Base-by-base conservation (phyloP, 1,140 invertebrate species). In the Hylyphantes graminicola region DNA sequence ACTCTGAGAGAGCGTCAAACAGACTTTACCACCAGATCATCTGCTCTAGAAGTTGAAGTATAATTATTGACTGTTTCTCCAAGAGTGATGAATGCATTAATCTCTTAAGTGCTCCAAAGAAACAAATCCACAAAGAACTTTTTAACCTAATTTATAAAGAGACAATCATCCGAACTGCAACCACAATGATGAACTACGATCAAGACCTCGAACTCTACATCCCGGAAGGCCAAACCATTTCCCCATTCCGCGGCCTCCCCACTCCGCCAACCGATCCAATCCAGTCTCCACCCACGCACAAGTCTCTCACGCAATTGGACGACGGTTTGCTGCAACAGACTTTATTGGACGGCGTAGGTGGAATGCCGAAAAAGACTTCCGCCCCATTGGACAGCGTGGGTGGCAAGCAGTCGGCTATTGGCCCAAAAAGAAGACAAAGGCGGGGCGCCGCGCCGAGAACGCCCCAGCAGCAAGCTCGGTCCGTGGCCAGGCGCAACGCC, bases 401-500 rank as follows among this genome's bases (percentile, higher is more conserved):
- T 51, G 79, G 21, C 12, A 67, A 68, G n/a, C 54, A 72, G n/a
- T 57, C 59, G 35, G 55, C 79, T n/a, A 81, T 81, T 74, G 77
- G 74, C 13, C 68, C 78, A 13, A 65, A 57, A 4, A 57, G 80
- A 12, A 55, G 79, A n/a, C 11, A 55, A 12, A 74, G 80, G 70
- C 53, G 80, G 61, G 80, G 80, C 12, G 15, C 59, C 15, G 63
- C 68, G 0, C 80, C 80, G 9, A 70, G 80, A 17, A 74, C 80
- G 80, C 80, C 74, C 72, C 85, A 85, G 67, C 86, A 81, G 61
- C 85, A 76, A 55, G 89, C 82, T 63, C 87, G 87, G 3, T 87
- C 89, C 50, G 89, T 90, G 19, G 88, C 89, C 10, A 85, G 89
- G 55, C 76, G 90, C n/a, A 91, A 91, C 86, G 90, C 90, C 64